Conservation (phyloP, 2,113 vertebrate genomes). For the Corydoras sp. region DNA sequence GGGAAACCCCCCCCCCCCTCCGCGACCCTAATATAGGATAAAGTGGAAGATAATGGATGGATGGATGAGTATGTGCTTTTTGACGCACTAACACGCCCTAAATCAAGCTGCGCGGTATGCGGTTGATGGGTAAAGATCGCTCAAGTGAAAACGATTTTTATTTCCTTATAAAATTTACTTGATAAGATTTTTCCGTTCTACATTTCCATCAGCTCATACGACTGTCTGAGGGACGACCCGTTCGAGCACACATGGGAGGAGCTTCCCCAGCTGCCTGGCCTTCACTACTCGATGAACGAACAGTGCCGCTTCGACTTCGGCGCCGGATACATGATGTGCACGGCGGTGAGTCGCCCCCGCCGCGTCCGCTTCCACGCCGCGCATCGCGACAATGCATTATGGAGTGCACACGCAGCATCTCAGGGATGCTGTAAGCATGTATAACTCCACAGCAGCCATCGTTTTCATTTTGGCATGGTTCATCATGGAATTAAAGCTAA, state of each 20-base stretch:
- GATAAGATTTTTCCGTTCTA: too few relatives aligned
- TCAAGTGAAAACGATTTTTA: not conserved
- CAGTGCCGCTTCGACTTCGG: slow-evolving; percentile 95
- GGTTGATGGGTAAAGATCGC: too few relatives aligned
- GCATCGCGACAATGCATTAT: slow-evolving; percentile 38
- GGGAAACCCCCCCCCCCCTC: too few relatives aligned
- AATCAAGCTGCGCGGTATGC: too few relatives aligned
- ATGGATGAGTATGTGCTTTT: too few relatives aligned
- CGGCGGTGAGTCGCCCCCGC: slow-evolving; percentile 63
- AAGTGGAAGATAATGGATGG: too few relatives aligned
- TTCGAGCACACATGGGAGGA: slow-evolving; percentile 87
- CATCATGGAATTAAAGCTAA: slow-evolving; percentile 1
- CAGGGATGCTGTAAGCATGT: slow-evolving; percentile 40
- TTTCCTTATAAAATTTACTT: too few relatives aligned
- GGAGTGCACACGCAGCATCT: slow-evolving; percentile 22
- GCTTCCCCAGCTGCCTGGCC: slow-evolving; percentile 83
- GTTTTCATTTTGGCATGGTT: slow-evolving; percentile 28
- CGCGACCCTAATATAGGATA: too few relatives aligned
- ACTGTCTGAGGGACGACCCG: slow-evolving; percentile 93
- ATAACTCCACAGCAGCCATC: slow-evolving; percentile 31
- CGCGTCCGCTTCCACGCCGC: too few relatives aligned
- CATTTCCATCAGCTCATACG: slow-evolving; percentile 74
- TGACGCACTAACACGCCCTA: too few relatives aligned
- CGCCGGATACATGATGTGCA: slow-evolving; percentile 89
- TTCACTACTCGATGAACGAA: slow-evolving; percentile 93